Percentiles rank a stretch among this genome's conserved stretches.
These are phyloP conservation scores for Epizoanthus fatuus DNA, from an alignment of 92 coral and sea anemone species.

Conservation along the genomic window DNA sequence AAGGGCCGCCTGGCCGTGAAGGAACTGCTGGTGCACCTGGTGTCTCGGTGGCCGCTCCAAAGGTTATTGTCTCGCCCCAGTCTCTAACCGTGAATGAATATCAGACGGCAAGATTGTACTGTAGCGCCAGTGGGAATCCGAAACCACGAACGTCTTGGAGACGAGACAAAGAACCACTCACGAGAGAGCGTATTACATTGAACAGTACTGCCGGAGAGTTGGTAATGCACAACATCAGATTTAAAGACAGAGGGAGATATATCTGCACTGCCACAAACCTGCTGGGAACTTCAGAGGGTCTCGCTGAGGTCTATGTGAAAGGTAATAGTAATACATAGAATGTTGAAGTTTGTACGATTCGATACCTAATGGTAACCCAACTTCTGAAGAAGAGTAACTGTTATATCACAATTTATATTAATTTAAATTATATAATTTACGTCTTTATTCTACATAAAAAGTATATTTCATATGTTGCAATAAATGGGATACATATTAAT, in stretches of 20 bases:
- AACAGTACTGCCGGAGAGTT: not conserved
- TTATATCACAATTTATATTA: too few species aligned
- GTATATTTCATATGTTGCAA: too few species aligned
- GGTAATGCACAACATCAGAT: not conserved
- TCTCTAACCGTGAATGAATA: not conserved
- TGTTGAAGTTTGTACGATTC: not conserved
- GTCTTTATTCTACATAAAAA: too few species aligned
- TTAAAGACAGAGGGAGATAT: constrained; percentile 3
- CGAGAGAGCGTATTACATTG: not conserved
- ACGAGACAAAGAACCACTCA: not conserved
- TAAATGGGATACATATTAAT: too few species aligned
- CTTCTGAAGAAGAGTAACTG: not conserved
- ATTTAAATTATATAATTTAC: too few species aligned
- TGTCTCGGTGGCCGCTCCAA: not conserved
- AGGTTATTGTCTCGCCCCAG: not conserved
- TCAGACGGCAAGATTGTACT: too few species aligned
- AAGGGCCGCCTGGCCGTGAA: not conserved
- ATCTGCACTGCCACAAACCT: constrained; percentile 5
- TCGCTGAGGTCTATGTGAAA: not conserved
- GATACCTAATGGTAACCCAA: too few species aligned
- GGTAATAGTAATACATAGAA: not conserved
- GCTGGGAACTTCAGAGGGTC: not conserved
- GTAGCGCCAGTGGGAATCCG: too few species aligned
- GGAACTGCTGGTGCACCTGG: constrained; percentile 14
- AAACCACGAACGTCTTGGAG: not conserved